Conservation (phyloP, 1,140 invertebrate species). For the Drosophila ironensis region DNA sequence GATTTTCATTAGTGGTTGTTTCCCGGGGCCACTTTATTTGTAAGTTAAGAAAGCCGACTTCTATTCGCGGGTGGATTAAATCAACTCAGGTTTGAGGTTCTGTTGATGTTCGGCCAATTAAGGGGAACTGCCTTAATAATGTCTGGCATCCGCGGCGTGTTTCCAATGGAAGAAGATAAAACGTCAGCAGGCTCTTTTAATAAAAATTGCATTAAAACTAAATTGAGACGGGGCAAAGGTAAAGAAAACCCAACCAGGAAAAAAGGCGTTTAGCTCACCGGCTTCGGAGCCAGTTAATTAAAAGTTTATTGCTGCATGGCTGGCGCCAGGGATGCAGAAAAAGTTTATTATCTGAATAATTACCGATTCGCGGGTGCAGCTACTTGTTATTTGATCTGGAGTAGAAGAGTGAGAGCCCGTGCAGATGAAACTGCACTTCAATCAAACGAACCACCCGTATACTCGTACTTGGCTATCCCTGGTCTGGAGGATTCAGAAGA, state of each 20-base stretch:
- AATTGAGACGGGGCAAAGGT: slow-evolving; percentile 29
- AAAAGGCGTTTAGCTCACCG: slow-evolving; percentile 14
- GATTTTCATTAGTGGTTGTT: slow-evolving; percentile 68
- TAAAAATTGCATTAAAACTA: slow-evolving; percentile 50
- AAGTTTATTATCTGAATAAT: slow-evolving; percentile 1
- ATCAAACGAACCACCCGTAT: neutral
- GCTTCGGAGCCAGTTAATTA: slow-evolving; percentile 50
- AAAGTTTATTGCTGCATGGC: slow-evolving; percentile 35
- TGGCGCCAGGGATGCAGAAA: slow-evolving; percentile 21
- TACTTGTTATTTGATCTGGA: neutral
- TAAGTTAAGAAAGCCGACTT: slow-evolving; percentile 42
- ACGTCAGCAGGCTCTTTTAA: slow-evolving; percentile 35
- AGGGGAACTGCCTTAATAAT: slow-evolving; percentile 38
- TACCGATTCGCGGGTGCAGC: neutral
- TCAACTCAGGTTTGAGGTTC: slow-evolving; percentile 10
- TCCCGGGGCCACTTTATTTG: slow-evolving; percentile 58
- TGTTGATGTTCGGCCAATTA: slow-evolving; percentile 53
- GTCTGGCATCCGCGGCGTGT: slow-evolving; percentile 36
- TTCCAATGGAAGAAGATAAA: slow-evolving; percentile 29
- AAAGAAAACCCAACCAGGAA: slow-evolving; percentile 7
- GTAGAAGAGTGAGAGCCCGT: neutral
- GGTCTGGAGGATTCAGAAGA: neutral
- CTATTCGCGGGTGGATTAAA: slow-evolving; percentile 3
- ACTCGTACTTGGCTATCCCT: slow-evolving; percentile 9
- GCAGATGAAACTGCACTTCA: no score